Evolutionary conservation across 2,888 invertebrate genomes (phyloP), one percentile per base, ranked within the genome.

Genomic region (Gerris lacustris): DNA sequence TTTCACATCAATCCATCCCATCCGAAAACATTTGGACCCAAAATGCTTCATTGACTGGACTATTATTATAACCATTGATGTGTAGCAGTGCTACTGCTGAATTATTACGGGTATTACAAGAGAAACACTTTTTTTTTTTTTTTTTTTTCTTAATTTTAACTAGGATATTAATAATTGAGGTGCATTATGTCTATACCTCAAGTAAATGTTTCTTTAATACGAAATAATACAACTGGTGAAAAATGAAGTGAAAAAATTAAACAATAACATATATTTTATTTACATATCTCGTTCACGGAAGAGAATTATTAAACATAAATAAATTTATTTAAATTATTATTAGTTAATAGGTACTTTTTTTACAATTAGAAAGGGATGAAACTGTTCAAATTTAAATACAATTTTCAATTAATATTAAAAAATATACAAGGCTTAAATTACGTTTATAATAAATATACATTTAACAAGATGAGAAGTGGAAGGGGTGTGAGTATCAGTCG

Each of bases 401-500:
- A 55, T 55, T 55, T 55, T 15, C 15, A 15, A 15, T 55, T 55
- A 55, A 55, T 55, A 55, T 55, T 55, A 55, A 55, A 31, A 55
- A 55, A 55, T 55, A 55, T 55, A 55, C 55, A 55, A 55, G 55
- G 55, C 55, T 55, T 55, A 55, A 31, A 31, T 31, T 31, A 31
- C 31, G 31, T 31, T 31, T 31, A 31, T 31, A 31, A 31, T 31
- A 31, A 31, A 31, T 31, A 31, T 31, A 31, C 31, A 31, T 64
- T 4, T 31, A 64, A 31, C 17, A 64, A 64, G 64, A 18, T n/a
- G 17, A 64, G 64, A 18, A 31, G 64, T 64, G 64, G 64, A 55
- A 55, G 55, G 55, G 55, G 55, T 55, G 15, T 55, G 15, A 55
- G 55, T 55, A 71, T 66, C 45, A 55, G 68, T 70, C 67, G 18